Base-by-base conservation (phyloP, 1,140 invertebrate species). In the Drosophila nasuta region DNA sequence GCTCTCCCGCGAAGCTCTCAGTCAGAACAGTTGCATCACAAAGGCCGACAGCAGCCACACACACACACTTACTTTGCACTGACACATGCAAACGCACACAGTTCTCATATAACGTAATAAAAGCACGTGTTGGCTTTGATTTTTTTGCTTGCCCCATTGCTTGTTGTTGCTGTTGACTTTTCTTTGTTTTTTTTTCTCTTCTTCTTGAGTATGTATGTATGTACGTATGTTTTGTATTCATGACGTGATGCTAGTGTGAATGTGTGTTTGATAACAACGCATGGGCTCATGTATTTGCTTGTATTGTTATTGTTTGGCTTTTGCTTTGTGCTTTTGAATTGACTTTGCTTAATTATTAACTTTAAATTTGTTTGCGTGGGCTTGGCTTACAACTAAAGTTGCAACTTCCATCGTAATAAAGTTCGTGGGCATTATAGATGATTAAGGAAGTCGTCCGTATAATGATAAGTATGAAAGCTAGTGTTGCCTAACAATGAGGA, bases 101-200 rank as follows among this genome's bases (percentile, higher is more conserved):
- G 67, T 69, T 72, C 51, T 66, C 69, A 28, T 46, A 69, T 79
- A 86, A 79, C 78, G 80, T 90, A 85, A 89, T 89, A 89, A 89
- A 89, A 89, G 85, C 85, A 89, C 85, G 85, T 89, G 85, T 89
- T 89, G 81, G 64, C 72, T 89, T 89, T 89, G 81, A 72, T 89
- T 83, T 81, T 63, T 56, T 67, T 54, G 10, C 17, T 38, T 38
- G 64, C 35, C 1, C 4, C 52, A 17, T 10, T 8, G 33, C 49
- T 68, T 69, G 52, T 58, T 66, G 54, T 49, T 62, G 52, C 48
- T 77, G 35, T 65, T 77, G 54, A 28, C 52, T 71, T 63, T 73
- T 56, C 48, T 20, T 77, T 77, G 77, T 79, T 66, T 81, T 75
- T 81, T 81, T 8, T 17, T 52, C n/a, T 30, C 6, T 35, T 54